Evolutionary conservation across 2,888 invertebrate genomes (phyloP), one percentile per base, ranked within the genome.

Genomic region (Noctua janthe): DNA sequence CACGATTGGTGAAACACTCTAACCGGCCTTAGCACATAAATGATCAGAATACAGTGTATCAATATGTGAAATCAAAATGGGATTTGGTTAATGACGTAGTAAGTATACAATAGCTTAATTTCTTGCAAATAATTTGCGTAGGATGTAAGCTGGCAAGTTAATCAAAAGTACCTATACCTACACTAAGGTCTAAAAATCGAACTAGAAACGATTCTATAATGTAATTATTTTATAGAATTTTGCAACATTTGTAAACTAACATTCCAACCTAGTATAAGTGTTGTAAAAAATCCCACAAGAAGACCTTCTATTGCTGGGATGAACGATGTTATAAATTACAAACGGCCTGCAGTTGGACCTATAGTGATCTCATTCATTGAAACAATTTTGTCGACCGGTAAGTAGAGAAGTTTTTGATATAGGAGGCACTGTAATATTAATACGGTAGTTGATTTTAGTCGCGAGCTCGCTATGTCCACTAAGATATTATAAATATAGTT

Each of bases 291-390:
- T 66, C 62, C 43, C 35, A 0, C 62, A 70, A 69, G 79, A 67
- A 80, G 13, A 49, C 51, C 29, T 74, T 23, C 5, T 76, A 77
- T 87, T 62, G 54, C 76, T 74, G 66, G 56, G 43, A 59, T 73
- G 66, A 43, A 54, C 35, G n/a, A 62, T 72, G 72, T 74, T 76
- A 76, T 84, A 59, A 64, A 84, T 84, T 87, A 76, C 71, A 84
- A 67, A 74, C 43, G 76, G 54, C 69, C 69, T 84, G 85, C 74
- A 84, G 71, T 74, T 81, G 72, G 70, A 80, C 78, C 74, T 78
- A 29, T 66, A 77, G 78, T 89, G 88, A 82, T 88, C 81, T 81
- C 86, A 83, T 89, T 85, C 78, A 83, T 81, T 85, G 81, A 87
- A 83, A 71, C 69, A 78, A 80, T 84, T 80, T 85, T 88, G 78